phyloP scores from a whole-genome alignment of 1,140 invertebrate genomes.

The Conus betulinus region DNA sequence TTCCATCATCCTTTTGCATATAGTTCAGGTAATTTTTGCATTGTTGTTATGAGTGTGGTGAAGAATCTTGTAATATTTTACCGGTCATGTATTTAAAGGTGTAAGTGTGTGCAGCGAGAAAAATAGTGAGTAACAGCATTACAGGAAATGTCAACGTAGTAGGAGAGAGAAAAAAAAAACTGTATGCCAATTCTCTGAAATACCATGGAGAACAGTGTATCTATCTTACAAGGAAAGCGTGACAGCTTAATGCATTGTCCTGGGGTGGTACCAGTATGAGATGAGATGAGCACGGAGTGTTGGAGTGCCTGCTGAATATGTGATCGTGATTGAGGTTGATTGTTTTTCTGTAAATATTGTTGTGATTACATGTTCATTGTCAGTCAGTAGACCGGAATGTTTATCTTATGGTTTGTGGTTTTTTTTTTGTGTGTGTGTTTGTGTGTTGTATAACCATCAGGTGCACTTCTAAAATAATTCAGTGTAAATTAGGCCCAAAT shows the following conservation, averaged over 20 bases:
- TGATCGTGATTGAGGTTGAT: not conserved
- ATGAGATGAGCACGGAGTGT: not conserved
- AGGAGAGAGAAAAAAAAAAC: not conserved
- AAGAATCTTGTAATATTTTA: not conserved
- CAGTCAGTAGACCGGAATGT: not conserved
- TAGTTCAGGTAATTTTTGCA: no score
- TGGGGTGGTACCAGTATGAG: not conserved
- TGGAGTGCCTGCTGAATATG: not conserved
- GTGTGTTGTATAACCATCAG: not conserved
- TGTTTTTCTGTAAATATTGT: not conserved
- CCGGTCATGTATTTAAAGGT: not conserved
- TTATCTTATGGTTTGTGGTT: not conserved
- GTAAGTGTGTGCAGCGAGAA: not conserved
- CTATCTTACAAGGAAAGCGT: not conserved
- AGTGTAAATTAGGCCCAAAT: not conserved
- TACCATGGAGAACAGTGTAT: slow-evolving; percentile 16
- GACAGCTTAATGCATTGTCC: not conserved
- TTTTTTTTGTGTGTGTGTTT: not conserved
- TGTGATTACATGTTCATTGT: not conserved
- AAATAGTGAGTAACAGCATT: not conserved
- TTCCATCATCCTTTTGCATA: no score
- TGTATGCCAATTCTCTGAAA: not conserved
- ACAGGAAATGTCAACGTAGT: not conserved
- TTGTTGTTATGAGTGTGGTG: not conserved
- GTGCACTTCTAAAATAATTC: not conserved